Percentiles rank a stretch among this genome's conserved stretches.
Conservation (phyloP, 2,888 invertebrate species). For the Andrena camellia region DNA sequence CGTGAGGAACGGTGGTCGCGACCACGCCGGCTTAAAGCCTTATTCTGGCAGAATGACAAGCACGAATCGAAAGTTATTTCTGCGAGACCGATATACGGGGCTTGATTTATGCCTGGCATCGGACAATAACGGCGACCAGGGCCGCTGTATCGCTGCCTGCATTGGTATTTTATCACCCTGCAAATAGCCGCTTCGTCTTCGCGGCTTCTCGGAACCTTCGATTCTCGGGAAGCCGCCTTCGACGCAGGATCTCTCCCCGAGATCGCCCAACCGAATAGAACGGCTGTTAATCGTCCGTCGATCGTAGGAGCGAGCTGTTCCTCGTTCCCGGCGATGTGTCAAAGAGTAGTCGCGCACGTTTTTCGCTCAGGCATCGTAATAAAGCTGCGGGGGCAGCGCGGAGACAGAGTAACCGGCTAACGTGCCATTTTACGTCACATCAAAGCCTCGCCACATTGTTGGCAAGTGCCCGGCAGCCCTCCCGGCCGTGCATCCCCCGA, state of each 20-base stretch:
- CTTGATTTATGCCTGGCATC: constrained; percentile 69
- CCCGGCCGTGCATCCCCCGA: constrained; percentile 39
- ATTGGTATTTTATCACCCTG: constrained; percentile 64
- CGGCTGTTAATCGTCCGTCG: neutral
- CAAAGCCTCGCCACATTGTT: constrained; percentile 84
- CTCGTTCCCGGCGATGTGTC: neutral
- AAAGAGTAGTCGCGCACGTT: neutral
- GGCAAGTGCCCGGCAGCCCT: constrained; percentile 76
- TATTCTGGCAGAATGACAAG: constrained; percentile 72
- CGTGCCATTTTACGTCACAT: constrained; percentile 81
- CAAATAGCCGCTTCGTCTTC: constrained; percentile 50
- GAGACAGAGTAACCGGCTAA: constrained; percentile 68
- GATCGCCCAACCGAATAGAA: neutral
- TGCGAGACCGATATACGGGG: constrained; percentile 59
- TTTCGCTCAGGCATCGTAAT: constrained; percentile 35
- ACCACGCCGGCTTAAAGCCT: constrained; percentile 52
- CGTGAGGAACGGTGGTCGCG: constrained; percentile 48
- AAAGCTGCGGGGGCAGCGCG: constrained; percentile 52
- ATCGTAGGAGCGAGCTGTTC: neutral
- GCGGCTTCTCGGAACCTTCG: constrained; percentile 58
- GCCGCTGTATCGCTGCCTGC: constrained; percentile 42
- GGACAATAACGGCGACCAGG: constrained; percentile 58
- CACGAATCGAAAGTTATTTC: constrained; percentile 71
- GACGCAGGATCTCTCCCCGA: neutral
- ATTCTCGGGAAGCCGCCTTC: constrained; percentile 23